phyloP scores from a whole-genome alignment of 2,888 invertebrate species.

The Actias luna region DNA sequence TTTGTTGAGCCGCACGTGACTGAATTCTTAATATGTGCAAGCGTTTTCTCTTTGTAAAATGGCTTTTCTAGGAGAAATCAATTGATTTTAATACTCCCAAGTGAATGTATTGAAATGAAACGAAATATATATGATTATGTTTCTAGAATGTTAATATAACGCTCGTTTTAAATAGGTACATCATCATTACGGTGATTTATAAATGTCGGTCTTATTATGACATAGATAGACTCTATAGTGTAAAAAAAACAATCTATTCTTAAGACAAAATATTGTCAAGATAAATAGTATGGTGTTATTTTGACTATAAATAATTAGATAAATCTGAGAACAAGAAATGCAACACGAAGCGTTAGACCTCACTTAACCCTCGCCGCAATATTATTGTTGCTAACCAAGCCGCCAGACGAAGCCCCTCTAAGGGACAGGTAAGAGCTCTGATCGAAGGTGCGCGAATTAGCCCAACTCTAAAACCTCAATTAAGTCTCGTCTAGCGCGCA shows the following conservation, averaged over 20 bases:
- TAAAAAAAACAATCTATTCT: too few species aligned
- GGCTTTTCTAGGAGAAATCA: conserved; percentile 38
- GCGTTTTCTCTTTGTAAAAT: conserved; percentile 47
- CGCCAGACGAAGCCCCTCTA: conserved; percentile 65
- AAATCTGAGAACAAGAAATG: conserved; percentile 35
- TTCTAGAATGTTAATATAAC: too few species aligned
- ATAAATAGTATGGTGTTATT: background rate
- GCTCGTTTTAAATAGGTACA: too few species aligned
- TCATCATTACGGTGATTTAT: too few species aligned
- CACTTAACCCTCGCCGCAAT: conserved; percentile 63
- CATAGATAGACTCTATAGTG: too few species aligned
- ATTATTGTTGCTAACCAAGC: conserved; percentile 58
- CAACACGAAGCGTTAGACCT: conserved; percentile 55
- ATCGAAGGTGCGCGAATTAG: conserved; percentile 80
- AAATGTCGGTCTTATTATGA: too few species aligned
- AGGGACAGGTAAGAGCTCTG: conserved; percentile 54
- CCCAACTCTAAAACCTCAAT: conserved; percentile 81
- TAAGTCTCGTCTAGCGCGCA: conserved; percentile 80
- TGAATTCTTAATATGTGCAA: conserved; percentile 63
- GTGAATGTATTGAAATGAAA: background rate
- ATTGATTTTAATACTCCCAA: conserved; percentile 21
- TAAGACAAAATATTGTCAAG: background rate
- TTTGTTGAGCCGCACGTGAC: conserved; percentile 77
- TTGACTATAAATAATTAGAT: background rate
- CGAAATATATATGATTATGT: background rate